A percentile compares a stretch with the other conserved stretches of the same genome.
These are phyloP conservation scores for Drosophila merina DNA, from an alignment of 2,888 invertebrate species.

Conservation along the genomic window DNA sequence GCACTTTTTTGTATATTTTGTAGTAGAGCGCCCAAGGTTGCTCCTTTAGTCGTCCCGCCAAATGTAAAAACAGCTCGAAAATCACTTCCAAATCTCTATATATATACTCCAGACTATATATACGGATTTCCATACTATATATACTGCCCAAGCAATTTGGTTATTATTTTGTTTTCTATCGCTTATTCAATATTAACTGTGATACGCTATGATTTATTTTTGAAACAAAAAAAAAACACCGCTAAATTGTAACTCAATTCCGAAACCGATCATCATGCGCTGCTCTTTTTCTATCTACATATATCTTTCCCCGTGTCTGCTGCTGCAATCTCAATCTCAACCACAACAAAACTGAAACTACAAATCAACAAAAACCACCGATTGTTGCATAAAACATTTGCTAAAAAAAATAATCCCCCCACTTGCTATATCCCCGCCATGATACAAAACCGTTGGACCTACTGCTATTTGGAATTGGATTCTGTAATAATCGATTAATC, in stretches of 20 bases:
- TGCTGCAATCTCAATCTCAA: slow-evolving; percentile 23
- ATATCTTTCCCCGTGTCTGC: slow-evolving; percentile 34
- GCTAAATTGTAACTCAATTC: slow-evolving; percentile 27
- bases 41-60: slow-evolving; percentile 49
- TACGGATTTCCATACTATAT: slow-evolving; percentile 4
- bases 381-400: slow-evolving; percentile 61
- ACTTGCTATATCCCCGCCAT: slow-evolving; percentile 15
- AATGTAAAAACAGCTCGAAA: slow-evolving; percentile 31
- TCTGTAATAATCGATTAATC: slow-evolving; percentile 18
- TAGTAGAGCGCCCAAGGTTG: slow-evolving; percentile 7
- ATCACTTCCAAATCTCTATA: slow-evolving; percentile 34
- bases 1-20: slow-evolving; percentile 19
- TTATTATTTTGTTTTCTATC: slow-evolving; percentile 29
- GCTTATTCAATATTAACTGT: slow-evolving; percentile 23
- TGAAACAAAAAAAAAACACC: slow-evolving; percentile 4
- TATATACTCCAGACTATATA: slow-evolving; percentile 47
- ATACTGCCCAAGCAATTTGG: not conserved
- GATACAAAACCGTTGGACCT: not conserved
- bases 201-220: slow-evolving; percentile 6
- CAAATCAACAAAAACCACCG: slow-evolving; percentile 43
- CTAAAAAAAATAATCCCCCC: slow-evolving; percentile 32
- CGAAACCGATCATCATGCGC: slow-evolving; percentile 42
- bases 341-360: slow-evolving; percentile 34
- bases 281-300: slow-evolving; percentile 33
- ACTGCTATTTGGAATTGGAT: slow-evolving; percentile 33